Evolutionary conservation across 2,113 vertebrate species (phyloP), one percentile per base, ranked within the genome.

Genomic region (Empidonax alnorum): DNA sequence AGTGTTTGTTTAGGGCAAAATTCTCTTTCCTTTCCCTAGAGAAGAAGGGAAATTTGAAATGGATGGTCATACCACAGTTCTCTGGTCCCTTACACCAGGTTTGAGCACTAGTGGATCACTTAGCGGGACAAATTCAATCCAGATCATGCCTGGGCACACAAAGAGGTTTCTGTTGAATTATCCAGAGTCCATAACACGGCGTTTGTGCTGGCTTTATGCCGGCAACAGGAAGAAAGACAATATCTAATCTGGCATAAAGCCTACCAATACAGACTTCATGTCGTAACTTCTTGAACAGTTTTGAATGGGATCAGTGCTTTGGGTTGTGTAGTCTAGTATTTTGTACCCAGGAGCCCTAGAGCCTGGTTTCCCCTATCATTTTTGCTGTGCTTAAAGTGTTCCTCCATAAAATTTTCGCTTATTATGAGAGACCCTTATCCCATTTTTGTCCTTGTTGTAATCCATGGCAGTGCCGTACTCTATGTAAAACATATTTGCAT

Each of bases 121-220:
- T 37, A 92, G 63, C 79, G 42, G 78, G 82, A 91, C 74, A 83
- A 92, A 93, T 74, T 90, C 79, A 83, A 58, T 49, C 53, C 95
- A 94, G 90, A 87, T 82, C 84, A 5, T 93, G 90, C 92, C 94
- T 80, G 63, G 79, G 79, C 94, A 92, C 90, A 97, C 95, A 95
- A 77, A 76, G 73, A 58, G 0, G 2, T 90, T 83, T 68, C 95
- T 96, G 94, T 93, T 91, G 95, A 76, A 56, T 85, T 65, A 62
- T 67, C n/a, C 88, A 73, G 90, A 37, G 90, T 35, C 65, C 85
- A 73, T n/a, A 93, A 71, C 42, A n/a, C 3, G 0, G 82, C 7
- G 2, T 80, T 93, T 92, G 42, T 80, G 79, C 83, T 96, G 96
- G 90, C 87, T 67, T 50, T 35, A 1, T 4, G 87, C 93, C 24